These are phyloP conservation scores for Trisateles emortualis DNA, from an alignment of 2,888 invertebrate species.

Conservation along the genomic window DNA sequence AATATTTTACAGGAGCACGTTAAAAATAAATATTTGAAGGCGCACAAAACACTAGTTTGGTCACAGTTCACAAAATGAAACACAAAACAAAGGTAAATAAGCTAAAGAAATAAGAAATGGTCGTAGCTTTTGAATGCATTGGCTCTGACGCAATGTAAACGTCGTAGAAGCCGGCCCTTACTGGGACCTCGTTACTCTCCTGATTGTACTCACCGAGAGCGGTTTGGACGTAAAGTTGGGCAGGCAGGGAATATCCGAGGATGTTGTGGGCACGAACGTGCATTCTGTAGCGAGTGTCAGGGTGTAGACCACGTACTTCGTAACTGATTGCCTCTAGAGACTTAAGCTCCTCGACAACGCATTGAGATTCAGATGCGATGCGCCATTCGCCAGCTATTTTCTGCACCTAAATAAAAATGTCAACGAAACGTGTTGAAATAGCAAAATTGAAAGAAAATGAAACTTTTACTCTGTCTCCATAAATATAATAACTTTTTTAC, in stretches of 20 bases:
- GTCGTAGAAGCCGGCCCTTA: slow-evolving; percentile 83
- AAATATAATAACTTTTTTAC: not conserved
- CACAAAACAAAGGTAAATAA: slow-evolving; percentile 66
- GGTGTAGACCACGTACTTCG: slow-evolving; percentile 89
- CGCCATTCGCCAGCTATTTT: slow-evolving; percentile 90
- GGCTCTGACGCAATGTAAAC: slow-evolving; percentile 79
- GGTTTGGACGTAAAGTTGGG: slow-evolving; percentile 93
- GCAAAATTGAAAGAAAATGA: not conserved
- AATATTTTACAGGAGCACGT: slow-evolving; percentile 51
- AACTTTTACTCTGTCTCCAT: not conserved
- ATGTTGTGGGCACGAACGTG: slow-evolving; percentile 94
- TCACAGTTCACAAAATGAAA: slow-evolving; percentile 73
- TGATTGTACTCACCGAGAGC: slow-evolving; percentile 93
- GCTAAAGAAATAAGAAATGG: slow-evolving; percentile 65
- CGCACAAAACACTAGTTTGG: slow-evolving; percentile 57
- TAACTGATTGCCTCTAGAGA: slow-evolving; percentile 88
- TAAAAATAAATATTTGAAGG: slow-evolving; percentile 51
- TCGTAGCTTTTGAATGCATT: slow-evolving; percentile 65
- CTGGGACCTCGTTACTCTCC: slow-evolving; percentile 79
- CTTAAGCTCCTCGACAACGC: slow-evolving; percentile 87
- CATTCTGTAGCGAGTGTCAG: slow-evolving; percentile 94
- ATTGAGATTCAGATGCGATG: slow-evolving; percentile 82
- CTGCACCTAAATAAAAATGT: slow-evolving; percentile 81
- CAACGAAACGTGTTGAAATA: not conserved
- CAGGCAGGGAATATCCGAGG: slow-evolving; percentile 93